phyloP scores from a whole-genome alignment of 2,797 vertebrate genomes.

The Sebastiscus albofasciatus region DNA sequence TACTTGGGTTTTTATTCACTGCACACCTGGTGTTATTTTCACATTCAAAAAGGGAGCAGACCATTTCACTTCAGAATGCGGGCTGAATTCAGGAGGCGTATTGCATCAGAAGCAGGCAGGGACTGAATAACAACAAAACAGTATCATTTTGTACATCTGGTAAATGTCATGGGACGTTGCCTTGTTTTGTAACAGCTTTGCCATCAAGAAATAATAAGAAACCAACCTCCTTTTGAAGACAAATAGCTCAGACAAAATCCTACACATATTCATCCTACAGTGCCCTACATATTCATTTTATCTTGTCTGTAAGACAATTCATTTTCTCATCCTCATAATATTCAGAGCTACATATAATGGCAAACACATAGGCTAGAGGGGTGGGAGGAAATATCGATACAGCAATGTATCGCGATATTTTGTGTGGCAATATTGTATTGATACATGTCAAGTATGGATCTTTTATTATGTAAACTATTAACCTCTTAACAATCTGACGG shows the following conservation, averaged over 20 bases:
- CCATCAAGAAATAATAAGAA: conserved; percentile 19
- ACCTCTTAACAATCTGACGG: no score
- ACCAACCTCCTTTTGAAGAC: background rate
- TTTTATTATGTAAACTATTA: no score
- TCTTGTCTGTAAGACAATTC: background rate
- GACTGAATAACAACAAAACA: conserved; percentile 37
- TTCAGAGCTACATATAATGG: background rate
- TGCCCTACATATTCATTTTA: background rate
- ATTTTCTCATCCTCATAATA: background rate
- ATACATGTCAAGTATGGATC: no score
- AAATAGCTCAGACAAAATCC: background rate
- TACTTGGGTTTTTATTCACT: conserved; percentile 51
- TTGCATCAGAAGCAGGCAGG: conserved; percentile 40
- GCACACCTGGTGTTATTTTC: conserved; percentile 59
- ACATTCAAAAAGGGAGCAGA: conserved; percentile 46
- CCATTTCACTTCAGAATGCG: conserved; percentile 47
- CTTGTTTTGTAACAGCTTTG: conserved; percentile 29
- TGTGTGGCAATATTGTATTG: no score
- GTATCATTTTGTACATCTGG: conserved; percentile 32
- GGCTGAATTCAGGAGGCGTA: conserved; percentile 23
- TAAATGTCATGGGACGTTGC: conserved; percentile 33
- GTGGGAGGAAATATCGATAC: no score
- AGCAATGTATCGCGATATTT: no score
- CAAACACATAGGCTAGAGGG: background rate
- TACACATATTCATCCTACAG: background rate